These are phyloP conservation scores for Apamea monoglypha DNA, from an alignment of 2,888 invertebrate species.

Conservation along the genomic window DNA sequence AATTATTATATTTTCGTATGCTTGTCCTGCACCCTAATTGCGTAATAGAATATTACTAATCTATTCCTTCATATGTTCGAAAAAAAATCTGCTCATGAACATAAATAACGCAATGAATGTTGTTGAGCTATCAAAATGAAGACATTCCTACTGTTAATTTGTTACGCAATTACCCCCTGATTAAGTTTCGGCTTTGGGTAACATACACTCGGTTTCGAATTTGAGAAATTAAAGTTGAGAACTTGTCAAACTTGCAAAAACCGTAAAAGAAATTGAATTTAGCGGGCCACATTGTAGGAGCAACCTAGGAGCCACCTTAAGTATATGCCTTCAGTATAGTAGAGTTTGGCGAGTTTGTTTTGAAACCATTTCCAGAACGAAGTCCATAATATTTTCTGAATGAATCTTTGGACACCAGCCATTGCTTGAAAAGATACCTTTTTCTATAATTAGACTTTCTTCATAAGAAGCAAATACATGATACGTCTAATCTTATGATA, in stretches of 20 bases:
- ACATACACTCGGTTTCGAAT: background rate
- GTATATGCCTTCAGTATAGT: too few relatives aligned
- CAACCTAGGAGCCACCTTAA: too few relatives aligned
- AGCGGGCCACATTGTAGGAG: background rate
- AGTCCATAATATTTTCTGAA: too few relatives aligned
- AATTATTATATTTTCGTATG: background rate
- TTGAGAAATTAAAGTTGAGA: background rate
- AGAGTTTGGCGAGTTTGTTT: background rate
- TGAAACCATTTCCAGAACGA: background rate
- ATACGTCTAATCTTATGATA: too few relatives aligned
- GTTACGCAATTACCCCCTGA: too few relatives aligned
- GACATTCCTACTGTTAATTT: too few relatives aligned
- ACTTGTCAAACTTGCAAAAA: background rate
- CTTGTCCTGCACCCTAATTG: background rate
- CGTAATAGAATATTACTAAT: too few relatives aligned
- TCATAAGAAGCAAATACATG: background rate
- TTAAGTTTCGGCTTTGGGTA: background rate
- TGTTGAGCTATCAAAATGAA: too few relatives aligned
- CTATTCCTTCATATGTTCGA: too few relatives aligned
- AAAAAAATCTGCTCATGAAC: too few relatives aligned
- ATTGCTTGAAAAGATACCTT: background rate
- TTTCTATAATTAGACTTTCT: background rate
- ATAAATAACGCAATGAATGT: too few relatives aligned
- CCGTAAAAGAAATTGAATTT: background rate
- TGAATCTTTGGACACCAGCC: background rate